Conservation (phyloP, 2,888 invertebrate species). For the Chorisops tibialis region DNA sequence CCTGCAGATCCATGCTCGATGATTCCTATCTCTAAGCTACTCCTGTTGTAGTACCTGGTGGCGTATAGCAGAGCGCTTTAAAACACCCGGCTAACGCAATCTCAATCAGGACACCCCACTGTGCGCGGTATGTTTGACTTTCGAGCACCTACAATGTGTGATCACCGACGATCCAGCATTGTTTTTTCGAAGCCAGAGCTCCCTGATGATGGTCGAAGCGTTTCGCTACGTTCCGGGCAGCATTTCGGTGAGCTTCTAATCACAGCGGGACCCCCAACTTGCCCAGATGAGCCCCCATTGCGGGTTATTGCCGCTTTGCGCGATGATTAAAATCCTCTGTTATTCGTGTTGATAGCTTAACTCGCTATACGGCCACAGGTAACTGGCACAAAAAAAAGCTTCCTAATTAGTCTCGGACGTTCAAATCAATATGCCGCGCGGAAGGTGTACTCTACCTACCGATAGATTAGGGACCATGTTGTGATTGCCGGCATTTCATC, state of each 20-base stretch:
- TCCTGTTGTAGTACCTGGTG: background rate
- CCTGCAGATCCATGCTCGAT: background rate
- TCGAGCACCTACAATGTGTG: conserved; percentile 20
- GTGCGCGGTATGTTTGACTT: conserved; percentile 16
- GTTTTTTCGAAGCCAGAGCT: conserved; percentile 2
- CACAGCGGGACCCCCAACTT: conserved; percentile 11
- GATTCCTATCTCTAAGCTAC: conserved; percentile 4
- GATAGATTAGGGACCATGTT: conserved; percentile 10
- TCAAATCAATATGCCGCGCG: conserved; percentile 8
- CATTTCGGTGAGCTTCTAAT: conserved; percentile 16
- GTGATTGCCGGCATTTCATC: conserved; percentile 14
- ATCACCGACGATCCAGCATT: conserved; percentile 13
- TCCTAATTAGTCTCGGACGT: conserved; percentile 18
- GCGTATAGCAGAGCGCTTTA: background rate
- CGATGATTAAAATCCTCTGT: background rate
- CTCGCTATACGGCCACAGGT: background rate
- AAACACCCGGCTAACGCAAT: conserved; percentile 11
- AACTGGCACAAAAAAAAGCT: background rate
- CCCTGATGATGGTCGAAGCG: conserved; percentile 13
- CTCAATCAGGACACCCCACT: conserved; percentile 18
- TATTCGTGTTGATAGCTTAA: conserved; percentile 14
- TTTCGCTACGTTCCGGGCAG: too few species aligned
- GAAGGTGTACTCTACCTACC: background rate
- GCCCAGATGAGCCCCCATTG: background rate
- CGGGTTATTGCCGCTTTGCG: background rate